phyloP scores from a whole-genome alignment of 2,888 invertebrate genomes.

The Ernsta delagoae region DNA sequence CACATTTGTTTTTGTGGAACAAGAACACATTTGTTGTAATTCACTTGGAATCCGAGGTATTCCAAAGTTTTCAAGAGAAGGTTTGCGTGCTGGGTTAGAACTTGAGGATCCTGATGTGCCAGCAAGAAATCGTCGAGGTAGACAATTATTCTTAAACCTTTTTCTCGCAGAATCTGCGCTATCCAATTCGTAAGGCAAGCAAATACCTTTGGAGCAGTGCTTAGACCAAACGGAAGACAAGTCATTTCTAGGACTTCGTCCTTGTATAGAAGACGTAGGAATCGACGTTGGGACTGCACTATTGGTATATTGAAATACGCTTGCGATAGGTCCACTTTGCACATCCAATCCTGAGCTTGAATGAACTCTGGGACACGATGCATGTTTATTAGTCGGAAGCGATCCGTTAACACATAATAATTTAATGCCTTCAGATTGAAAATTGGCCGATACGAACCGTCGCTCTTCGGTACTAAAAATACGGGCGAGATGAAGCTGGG shows the following conservation, averaged over 20 bases:
- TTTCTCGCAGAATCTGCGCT: conserved; percentile 40
- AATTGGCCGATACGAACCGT: conserved; percentile 40
- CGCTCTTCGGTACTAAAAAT: conserved; percentile 41
- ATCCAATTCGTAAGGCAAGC: conserved; percentile 45
- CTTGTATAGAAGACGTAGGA: conserved; percentile 40
- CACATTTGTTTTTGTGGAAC: conserved; percentile 16
- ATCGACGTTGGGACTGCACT: conserved; percentile 38
- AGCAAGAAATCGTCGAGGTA: conserved; percentile 45
- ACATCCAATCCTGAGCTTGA: conserved; percentile 38
- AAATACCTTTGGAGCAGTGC: conserved; percentile 41
- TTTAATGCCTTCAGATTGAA: conserved; percentile 42
- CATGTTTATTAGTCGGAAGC: not conserved
- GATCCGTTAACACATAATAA: conserved; percentile 25
- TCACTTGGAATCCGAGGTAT: conserved; percentile 39
- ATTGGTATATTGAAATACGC: conserved; percentile 44
- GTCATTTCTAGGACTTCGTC: conserved; percentile 39
- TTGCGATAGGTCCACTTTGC: conserved; percentile 43
- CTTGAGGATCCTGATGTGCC: conserved; percentile 33
- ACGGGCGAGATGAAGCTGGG: conserved; percentile 28
- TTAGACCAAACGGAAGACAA: conserved; percentile 42
- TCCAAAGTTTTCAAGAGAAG: conserved; percentile 11
- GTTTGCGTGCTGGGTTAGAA: conserved; percentile 4
- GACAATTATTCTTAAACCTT: conserved; percentile 41
- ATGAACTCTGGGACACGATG: conserved; percentile 2
- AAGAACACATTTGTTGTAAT: conserved; percentile 26